Percentiles rank a stretch among this genome's conserved stretches.
phyloP scores from a whole-genome alignment of 2,888 invertebrate species.

The Sturmia bella region DNA sequence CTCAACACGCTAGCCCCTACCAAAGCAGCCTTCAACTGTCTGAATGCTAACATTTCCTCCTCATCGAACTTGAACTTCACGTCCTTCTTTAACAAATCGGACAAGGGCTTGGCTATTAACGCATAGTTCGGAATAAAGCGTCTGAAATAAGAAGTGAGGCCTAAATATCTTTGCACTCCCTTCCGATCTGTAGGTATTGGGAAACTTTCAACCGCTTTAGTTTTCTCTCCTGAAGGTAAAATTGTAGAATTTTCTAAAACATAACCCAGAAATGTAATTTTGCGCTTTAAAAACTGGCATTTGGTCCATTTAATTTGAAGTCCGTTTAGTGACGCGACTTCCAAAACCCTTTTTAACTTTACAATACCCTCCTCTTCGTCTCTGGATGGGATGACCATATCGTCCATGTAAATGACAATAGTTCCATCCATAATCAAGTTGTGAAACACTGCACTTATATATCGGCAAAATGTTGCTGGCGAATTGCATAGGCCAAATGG shows the following conservation, averaged over 20 bases:
- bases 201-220: neutral
- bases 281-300: slow-evolving; percentile 1
- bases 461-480: neutral
- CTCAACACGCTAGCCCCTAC: too few species aligned
- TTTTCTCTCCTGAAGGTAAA: slow-evolving; percentile 1
- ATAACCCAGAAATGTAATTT: slow-evolving; percentile 2
- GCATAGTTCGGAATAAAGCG: too few species aligned
- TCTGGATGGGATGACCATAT: neutral
- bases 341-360: neutral
- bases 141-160: slow-evolving; percentile 6
- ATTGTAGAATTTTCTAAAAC: neutral
- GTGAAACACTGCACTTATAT: neutral
- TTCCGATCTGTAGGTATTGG: neutral
- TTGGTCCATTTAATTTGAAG: slow-evolving; percentile 6
- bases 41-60: too few species aligned
- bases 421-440: neutral
- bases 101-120: too few species aligned
- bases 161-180: slow-evolving; percentile 5
- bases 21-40: too few species aligned
- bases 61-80: too few species aligned
- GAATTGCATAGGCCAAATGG: slow-evolving; percentile 12
- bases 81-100: too few species aligned
- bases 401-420: slow-evolving; percentile 3
- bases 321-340: neutral
- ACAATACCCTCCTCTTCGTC: neutral